A percentile compares a stretch with the other conserved stretches of the same genome.
Conservation (phyloP, 2,113 vertebrate species). For the Scatophagus argus region DNA sequence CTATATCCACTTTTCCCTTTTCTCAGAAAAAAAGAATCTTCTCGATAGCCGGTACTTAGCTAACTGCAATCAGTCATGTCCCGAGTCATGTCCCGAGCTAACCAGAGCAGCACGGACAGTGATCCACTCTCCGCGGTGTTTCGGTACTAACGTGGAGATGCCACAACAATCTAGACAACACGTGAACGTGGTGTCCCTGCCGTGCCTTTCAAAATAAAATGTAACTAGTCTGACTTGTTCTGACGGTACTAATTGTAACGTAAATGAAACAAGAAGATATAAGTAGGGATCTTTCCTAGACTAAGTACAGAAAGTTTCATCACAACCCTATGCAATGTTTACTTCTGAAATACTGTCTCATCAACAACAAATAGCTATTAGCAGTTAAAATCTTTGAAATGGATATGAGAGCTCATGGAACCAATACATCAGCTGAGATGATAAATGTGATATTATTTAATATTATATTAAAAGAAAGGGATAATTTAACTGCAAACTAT, state of each 20-base stretch:
- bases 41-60: neutral
- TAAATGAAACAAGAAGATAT: neutral
- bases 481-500: neutral
- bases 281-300: neutral
- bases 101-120: constrained; percentile 44
- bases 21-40: neutral
- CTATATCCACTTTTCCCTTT: constrained; percentile 30
- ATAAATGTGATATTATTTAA: neutral
- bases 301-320: neutral
- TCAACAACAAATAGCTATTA: neutral
- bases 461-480: neutral
- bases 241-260: neutral
- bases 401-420: neutral
- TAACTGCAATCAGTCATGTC: constrained; percentile 2
- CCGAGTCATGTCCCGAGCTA: constrained; percentile 8
- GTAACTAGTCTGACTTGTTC: fast-evolving
- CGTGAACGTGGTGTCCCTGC: neutral
- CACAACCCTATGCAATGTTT: neutral
- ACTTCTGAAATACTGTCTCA: neutral
- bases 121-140: constrained; percentile 9
- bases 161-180: neutral
- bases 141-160: constrained; percentile 37
- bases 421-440: too few relatives aligned
- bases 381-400: neutral
- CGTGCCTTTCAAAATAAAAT: constrained; percentile 61